Percentiles rank a stretch among this genome's conserved stretches.
Conservation (phyloP, 2,113 vertebrate genomes). For the Tragelaphus imberbis region DNA sequence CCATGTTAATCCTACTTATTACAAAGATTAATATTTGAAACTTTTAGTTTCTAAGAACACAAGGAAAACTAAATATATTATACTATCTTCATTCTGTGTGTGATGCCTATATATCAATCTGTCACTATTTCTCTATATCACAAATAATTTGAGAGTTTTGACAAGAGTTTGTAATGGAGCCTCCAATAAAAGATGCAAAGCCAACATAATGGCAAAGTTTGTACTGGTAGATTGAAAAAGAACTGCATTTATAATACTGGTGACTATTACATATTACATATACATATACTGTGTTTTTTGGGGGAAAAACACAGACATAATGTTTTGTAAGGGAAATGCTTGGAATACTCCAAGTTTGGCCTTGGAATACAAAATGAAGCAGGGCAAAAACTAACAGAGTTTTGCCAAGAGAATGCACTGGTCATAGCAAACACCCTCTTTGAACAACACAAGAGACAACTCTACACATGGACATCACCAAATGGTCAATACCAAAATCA, state of each 20-base stretch:
- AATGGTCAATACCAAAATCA: no score
- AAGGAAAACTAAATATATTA: neutral
- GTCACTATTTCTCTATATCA: neutral
- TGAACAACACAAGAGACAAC: neutral
- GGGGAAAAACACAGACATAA: neutral
- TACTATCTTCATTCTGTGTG: neutral
- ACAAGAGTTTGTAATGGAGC: neutral
- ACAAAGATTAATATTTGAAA: neutral
- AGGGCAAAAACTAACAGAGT: neutral
- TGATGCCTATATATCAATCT: neutral
- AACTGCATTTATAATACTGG: neutral
- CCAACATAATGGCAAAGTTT: neutral
- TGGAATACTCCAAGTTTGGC: neutral
- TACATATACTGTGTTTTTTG: no score
- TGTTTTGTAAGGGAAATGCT: neutral
- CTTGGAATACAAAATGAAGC: neutral
- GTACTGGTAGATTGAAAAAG: neutral
- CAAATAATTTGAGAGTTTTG: neutral
- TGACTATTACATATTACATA: neutral
- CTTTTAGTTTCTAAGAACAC: neutral
- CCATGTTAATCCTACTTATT: neutral
- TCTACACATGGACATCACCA: no score
- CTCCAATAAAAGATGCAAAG: neutral
- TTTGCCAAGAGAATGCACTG: neutral
- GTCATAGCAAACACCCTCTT: neutral